Base-by-base conservation (phyloP, 2,113 vertebrate species). In the Murina feae region DNA sequence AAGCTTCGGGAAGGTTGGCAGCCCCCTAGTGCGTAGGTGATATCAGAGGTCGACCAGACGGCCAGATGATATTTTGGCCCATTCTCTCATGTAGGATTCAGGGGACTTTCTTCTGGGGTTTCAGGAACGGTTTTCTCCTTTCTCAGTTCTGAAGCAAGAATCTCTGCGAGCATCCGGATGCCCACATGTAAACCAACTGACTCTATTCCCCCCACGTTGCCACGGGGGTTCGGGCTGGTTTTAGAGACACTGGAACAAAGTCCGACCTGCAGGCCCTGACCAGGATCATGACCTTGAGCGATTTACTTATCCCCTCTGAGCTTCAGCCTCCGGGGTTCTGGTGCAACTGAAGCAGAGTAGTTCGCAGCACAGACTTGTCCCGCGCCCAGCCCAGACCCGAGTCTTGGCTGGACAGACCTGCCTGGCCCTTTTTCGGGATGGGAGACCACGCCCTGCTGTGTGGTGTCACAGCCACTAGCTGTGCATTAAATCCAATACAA, bases 261-360 rank as follows among this genome's bases (percentile, higher is more conserved):
- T 8, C 39, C 53, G 1, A 0, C 2, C 3, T 0, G 17, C 2
- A 4, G 2, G 7, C 30, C 17, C 42, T 1, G 75, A 47, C 51
- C 1, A 0, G 1, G 10, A 2, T 3, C 6, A 6, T 4, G 71
- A 35, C n/a, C 37, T 23, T 7, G 21, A 84, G 12, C 9, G 0
- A 14, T 1, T 2, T 1, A 0, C 42, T 2, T 0, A 0, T 5
- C 25, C 20, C 11, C 10, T 44, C 60, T 65, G 58, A 71, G 4
- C 25, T 10, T 47, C 17, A 3, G 60, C 37, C 25, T 10, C 44
- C 32, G 2, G 51, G 79, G 58, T 5, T 6, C 35, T 4, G n/a
- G 39, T 1, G 53, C 13, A 20, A 25, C 13, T 2, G 25, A 32
- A 1, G 0, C 0, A 0, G 11, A 11, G 0, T 1, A 0, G 2